Conservation (phyloP, 2,888 invertebrate genomes). For the Mayetiola destructor region DNA sequence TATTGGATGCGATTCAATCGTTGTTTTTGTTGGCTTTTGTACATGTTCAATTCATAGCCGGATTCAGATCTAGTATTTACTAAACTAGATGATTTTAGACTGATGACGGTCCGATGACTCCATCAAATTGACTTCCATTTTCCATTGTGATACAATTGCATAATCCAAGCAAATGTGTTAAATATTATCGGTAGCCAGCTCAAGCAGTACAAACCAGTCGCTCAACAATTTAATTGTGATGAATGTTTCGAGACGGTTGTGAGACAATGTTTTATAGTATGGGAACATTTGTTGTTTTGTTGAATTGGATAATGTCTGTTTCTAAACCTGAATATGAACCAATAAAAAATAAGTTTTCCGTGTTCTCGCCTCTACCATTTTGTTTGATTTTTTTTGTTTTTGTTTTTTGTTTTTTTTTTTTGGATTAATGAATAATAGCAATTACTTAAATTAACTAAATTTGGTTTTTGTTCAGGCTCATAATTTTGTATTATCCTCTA, state of each 20-base stretch:
- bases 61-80: too few species aligned
- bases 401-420: neutral
- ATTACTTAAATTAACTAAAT: neutral
- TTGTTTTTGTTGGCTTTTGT: too few species aligned
- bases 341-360: slow-evolving; percentile 21
- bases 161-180: too few species aligned
- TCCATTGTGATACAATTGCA: too few species aligned
- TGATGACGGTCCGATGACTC: too few species aligned
- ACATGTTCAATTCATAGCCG: too few species aligned
- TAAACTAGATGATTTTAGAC: too few species aligned
- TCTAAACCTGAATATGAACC: slow-evolving; percentile 18
- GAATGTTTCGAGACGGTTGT: too few species aligned
- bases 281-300: neutral
- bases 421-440: neutral
- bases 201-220: neutral
- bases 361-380: slow-evolving; percentile 17
- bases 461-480: neutral
- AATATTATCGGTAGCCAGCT: too few species aligned
- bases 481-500: neutral
- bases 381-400: slow-evolving; percentile 18
- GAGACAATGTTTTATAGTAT: neutral
- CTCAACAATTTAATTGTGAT: too few species aligned
- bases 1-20: too few species aligned
- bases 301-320: slow-evolving; percentile 3
- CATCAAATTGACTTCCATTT: too few species aligned